Base-by-base conservation (phyloP, 2,888 invertebrate species). In the Xestia sexstrigata region DNA sequence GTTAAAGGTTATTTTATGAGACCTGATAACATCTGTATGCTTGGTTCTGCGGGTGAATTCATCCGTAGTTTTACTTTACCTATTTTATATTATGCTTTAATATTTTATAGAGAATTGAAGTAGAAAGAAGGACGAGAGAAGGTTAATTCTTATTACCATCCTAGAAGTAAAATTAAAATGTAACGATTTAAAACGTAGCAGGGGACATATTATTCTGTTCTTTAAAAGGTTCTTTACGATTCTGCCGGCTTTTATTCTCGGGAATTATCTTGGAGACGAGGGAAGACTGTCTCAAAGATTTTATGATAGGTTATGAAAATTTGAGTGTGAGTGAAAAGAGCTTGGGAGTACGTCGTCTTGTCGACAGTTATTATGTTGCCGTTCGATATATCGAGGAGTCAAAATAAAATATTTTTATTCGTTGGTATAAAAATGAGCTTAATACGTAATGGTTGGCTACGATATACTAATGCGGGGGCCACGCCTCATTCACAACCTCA, bases 221-320 rank as follows among this genome's bases (percentile, higher is more conserved):
- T 84, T 87, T 89, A 89, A 91, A 91, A 90, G 90, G 90, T 86
- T 86, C 89, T 91, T 93, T 92, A 93, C 89, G 91, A 88, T 82
- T 86, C 82, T 81, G 85, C 84, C 83, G 82, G 86, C 89, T 92
- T 92, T 92, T 90, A 90, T 91, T 90, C 89, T 80, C 77, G 83
- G 87, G 88, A 93, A 92, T 93, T 91, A 92, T 93, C 88, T 89
- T 85, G 89, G 89, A 89, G 89, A 91, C 88, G 90, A 89, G 88
- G 86, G 84, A 84, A 89, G 89, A 90, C 88, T 88, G 89, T 89
- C 90, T 90, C 84, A 87, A 90, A 87, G 88, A 90, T 92, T 93
- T 93, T 92, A 92, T 90, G 88, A 49, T n/a, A 85, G 87, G 88
- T 77, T 91, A 91, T 93, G 92, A 93, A 93, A 92, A 88, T 92